Evolutionary conservation across 2,888 invertebrate species (phyloP), one percentile per base, ranked within the genome.

Genomic region (Cryptops parisi): DNA sequence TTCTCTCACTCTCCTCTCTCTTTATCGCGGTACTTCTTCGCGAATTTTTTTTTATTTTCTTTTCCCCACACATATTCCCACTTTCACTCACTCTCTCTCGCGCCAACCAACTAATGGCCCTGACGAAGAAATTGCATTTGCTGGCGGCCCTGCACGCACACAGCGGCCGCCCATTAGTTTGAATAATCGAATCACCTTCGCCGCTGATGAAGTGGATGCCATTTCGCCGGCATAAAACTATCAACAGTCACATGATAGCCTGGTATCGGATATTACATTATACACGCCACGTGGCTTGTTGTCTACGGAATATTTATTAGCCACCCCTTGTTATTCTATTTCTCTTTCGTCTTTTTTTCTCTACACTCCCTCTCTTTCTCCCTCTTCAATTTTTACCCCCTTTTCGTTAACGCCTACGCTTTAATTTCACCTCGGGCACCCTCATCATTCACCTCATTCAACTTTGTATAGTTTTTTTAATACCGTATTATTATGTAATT

Each of bases 131-230:
- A 33, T 41, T 41, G 43, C 43, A 41, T 41, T 41, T n/a, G 19
- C 43, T 17, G 43, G 15, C 9, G 15, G 33, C 6, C 46, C 46
- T 9, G 6, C 46, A 9, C 46, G 9, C 46, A 23, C 21, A 46
- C 46, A 23, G 22, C 21, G 24, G 9, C 46, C 46, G 46, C 46
- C 46, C 46, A 46, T 46, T 46, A 46, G 46, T 46, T 46, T 15
- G 21, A 46, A 46, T 46, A 46, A 46, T 46, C 24, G 9, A 46
- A 46, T 46, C 24, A 22, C 9, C 9, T 9, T 24, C 5, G 21
- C 46, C 46, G 4, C 24, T 46, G 46, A 46, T 46, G 9, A 46
- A 46, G 24, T 46, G 46, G 24, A 46, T 19, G 46, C 9, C 24
- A 17, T 23, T 22, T 23, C 24, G 46, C 12, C 23, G 19, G 22